These are phyloP conservation scores for Mormyrops boulengeri DNA, from an alignment of 2,797 vertebrate genomes.

Conservation along the genomic window DNA sequence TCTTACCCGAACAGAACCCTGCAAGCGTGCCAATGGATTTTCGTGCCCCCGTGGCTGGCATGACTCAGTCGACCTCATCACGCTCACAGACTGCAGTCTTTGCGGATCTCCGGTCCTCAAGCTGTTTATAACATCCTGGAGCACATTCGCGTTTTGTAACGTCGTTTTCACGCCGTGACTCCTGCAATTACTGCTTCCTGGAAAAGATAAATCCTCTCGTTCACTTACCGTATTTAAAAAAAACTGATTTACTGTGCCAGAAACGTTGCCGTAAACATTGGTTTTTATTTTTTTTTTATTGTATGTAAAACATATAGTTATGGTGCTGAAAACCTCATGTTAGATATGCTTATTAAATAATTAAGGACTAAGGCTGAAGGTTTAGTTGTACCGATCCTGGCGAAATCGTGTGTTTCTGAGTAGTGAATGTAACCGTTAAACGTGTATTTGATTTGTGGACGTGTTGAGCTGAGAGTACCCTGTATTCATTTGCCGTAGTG, in stretches of 20 bases:
- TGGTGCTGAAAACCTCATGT: constrained; percentile 37
- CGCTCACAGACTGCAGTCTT: neutral
- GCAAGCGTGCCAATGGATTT: constrained; percentile 29
- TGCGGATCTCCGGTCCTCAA: neutral
- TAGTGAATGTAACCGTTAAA: constrained; percentile 24
- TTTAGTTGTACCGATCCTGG: constrained; percentile 19
- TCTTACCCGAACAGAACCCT: constrained; percentile 26
- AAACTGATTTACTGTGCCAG: constrained; percentile 23
- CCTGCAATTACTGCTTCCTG: constrained; percentile 29
- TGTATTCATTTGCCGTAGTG: constrained; percentile 31
- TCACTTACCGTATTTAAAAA: constrained; percentile 26
- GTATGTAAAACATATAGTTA: constrained; percentile 31
- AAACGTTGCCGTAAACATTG: constrained; percentile 20
- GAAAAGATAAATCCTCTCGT: constrained; percentile 19
- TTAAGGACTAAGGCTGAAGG: constrained; percentile 12
- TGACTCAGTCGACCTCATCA: constrained; percentile 10
- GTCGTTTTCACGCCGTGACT: constrained; percentile 30
- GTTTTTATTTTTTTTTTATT: constrained; percentile 15
- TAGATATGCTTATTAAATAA: constrained; percentile 23
- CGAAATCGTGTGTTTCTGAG: constrained; percentile 17
- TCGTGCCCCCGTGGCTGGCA: constrained; percentile 14
- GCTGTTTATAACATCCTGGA: constrained; percentile 28
- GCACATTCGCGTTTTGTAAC: constrained; percentile 29
- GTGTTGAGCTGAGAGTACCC: constrained; percentile 24
- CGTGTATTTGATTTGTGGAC: constrained; percentile 32